These are phyloP conservation scores for Calephelis perditalis DNA, from an alignment of 2,888 invertebrate genomes.

Conservation along the genomic window DNA sequence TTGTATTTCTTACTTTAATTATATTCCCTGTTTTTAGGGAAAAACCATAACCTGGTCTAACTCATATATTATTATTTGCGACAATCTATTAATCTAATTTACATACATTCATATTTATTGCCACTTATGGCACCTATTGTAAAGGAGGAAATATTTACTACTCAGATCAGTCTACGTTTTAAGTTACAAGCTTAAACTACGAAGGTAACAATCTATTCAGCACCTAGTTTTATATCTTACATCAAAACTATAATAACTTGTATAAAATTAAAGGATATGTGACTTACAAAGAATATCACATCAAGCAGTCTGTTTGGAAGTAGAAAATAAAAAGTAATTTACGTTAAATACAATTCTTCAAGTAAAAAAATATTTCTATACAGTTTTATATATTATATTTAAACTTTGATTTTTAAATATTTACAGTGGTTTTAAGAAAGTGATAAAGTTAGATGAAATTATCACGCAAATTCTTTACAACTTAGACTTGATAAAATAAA, in stretches of 20 bases:
- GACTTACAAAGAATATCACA: slow-evolving; percentile 25
- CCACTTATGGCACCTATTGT: slow-evolving; percentile 5
- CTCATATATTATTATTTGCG: too few species aligned
- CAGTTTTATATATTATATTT: slow-evolving; percentile 3
- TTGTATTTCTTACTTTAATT: too few species aligned
- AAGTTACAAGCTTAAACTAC: slow-evolving; percentile 22
- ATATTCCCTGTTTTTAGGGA: too few species aligned
- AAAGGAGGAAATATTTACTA: slow-evolving; percentile 15
- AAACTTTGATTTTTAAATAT: slow-evolving; percentile 2
- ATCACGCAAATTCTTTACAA: neutral
- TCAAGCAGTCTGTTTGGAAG: slow-evolving; percentile 26
- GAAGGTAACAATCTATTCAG: slow-evolving; percentile 26
- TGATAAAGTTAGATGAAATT: neutral
- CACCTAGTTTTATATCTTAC: slow-evolving; percentile 14
- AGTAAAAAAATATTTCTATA: slow-evolving; percentile 17
- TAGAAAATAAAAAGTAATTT: slow-evolving; percentile 15
- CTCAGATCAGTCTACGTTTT: slow-evolving; percentile 26
- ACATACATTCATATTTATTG: neutral
- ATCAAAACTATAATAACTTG: slow-evolving; percentile 11
- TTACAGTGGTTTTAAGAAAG: slow-evolving; percentile 1
- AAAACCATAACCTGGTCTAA: too few species aligned
- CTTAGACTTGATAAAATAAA: neutral
- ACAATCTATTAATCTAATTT: neutral
- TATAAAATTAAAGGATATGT: slow-evolving; percentile 10
- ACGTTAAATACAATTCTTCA: slow-evolving; percentile 12